These are phyloP conservation scores for Aphidoletes aphidimyza DNA, from an alignment of 2,888 invertebrate genomes.

Conservation along the genomic window DNA sequence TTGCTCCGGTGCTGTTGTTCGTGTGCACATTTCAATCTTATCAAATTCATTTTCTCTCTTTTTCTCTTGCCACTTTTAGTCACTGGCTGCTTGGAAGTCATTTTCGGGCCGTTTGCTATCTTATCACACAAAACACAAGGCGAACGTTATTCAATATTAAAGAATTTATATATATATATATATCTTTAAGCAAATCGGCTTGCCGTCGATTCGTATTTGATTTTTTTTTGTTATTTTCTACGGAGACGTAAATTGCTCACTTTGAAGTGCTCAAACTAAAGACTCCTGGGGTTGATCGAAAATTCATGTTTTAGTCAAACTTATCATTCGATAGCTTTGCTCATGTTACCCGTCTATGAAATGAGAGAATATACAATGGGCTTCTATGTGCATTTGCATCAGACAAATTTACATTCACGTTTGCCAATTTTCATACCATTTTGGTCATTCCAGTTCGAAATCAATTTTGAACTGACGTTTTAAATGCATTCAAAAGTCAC, in stretches of 20 bases:
- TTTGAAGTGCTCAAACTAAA: not conserved
- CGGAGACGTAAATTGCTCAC: not conserved
- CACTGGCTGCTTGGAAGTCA: not conserved
- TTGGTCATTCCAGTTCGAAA: too few species aligned
- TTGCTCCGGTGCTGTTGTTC: not conserved
- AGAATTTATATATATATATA: not conserved
- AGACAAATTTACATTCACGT: too few species aligned
- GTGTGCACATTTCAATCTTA: constrained; percentile 20
- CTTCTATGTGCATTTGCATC: too few species aligned
- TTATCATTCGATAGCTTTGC: constrained; percentile 14
- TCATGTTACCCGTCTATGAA: not conserved
- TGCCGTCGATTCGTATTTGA: not conserved
- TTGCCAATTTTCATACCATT: too few species aligned
- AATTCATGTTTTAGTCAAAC: not conserved
- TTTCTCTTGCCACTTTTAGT: not conserved
- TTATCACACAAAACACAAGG: not conserved
- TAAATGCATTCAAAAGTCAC: too few species aligned
- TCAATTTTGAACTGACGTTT: too few species aligned
- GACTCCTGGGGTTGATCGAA: constrained; percentile 7
- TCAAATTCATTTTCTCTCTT: not conserved
- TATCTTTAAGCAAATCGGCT: not conserved
- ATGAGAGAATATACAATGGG: not conserved
- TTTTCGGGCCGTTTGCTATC: not conserved
- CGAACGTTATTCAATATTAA: not conserved
- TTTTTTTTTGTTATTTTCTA: not conserved